Percentiles rank a stretch among this genome's conserved stretches.
Conservation (phyloP, 2,797 vertebrate species). For the Sebastes vulpes region DNA sequence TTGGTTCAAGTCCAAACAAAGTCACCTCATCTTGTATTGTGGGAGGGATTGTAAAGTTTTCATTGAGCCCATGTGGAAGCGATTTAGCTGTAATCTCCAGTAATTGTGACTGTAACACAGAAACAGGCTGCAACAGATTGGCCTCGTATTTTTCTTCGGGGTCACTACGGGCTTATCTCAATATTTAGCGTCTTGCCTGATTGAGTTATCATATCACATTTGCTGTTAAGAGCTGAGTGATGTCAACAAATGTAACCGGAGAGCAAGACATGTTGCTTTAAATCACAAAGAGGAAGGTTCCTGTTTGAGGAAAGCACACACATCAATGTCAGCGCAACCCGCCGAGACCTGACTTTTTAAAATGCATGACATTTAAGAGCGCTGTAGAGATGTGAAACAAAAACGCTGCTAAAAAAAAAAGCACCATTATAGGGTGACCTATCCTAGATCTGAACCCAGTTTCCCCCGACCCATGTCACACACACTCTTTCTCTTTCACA, state of each 20-base stretch:
- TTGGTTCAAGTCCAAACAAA: slow-evolving; percentile 90
- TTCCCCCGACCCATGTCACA: slow-evolving; percentile 47
- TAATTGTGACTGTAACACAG: slow-evolving; percentile 98
- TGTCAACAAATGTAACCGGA: slow-evolving; percentile 93
- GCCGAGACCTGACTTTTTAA: slow-evolving; percentile 62
- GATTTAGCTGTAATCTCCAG: slow-evolving; percentile 95
- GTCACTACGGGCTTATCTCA: slow-evolving; percentile 82
- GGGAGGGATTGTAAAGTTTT: slow-evolving; percentile 96
- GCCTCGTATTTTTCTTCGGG: slow-evolving; percentile 84
- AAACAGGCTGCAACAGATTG: slow-evolving; percentile 97
- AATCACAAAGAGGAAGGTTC: slow-evolving; percentile 83
- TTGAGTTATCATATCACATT: slow-evolving; percentile 98
- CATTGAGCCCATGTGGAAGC: slow-evolving; percentile 98
- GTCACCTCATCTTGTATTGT: slow-evolving; percentile 95
- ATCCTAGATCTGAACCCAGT: slow-evolving; percentile 65
- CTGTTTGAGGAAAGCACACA: slow-evolving; percentile 80
- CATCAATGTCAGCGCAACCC: slow-evolving; percentile 68
- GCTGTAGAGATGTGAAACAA: slow-evolving; percentile 64
- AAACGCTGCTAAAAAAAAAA: slow-evolving; percentile 55
- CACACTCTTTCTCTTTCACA: not conserved
- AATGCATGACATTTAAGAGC: slow-evolving; percentile 77
- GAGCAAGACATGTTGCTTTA: slow-evolving; percentile 93
- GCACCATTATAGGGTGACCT: slow-evolving; percentile 61
- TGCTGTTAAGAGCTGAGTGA: slow-evolving; percentile 86
- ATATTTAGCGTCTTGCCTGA: slow-evolving; percentile 94